These are phyloP conservation scores for Charaxes varanes DNA, from an alignment of 1,140 invertebrate species.

Conservation along the genomic window DNA sequence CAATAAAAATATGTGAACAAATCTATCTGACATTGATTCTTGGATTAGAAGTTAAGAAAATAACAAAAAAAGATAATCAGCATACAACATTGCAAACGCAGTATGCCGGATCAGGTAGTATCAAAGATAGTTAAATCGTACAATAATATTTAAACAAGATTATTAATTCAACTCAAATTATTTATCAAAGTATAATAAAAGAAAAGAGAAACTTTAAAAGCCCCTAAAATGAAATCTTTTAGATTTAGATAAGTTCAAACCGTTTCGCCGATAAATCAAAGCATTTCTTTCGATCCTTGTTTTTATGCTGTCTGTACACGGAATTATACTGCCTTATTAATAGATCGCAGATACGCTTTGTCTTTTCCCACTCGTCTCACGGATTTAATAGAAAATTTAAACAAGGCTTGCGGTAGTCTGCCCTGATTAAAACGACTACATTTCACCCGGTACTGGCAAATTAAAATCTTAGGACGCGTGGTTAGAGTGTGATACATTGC, in stretches of 20 bases:
- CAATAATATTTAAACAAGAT: too few species aligned
- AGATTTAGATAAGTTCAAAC: too few species aligned
- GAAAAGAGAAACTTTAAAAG: too few species aligned
- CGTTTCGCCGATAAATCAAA: constrained; percentile 13
- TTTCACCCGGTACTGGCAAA: constrained; percentile 44
- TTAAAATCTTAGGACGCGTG: constrained; percentile 57
- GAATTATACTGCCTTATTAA: constrained; percentile 67
- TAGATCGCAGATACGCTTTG: constrained; percentile 66
- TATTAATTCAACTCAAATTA: too few species aligned
- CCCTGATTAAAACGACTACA: constrained; percentile 59
- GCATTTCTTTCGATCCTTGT: constrained; percentile 17
- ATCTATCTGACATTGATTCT: too few species aligned
- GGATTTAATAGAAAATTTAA: constrained; percentile 68
- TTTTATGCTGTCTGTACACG: constrained; percentile 40
- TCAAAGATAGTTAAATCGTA: too few species aligned
- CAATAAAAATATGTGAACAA: too few species aligned
- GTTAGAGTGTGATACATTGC: constrained; percentile 31
- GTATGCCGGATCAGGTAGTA: too few species aligned
- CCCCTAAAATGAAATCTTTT: too few species aligned
- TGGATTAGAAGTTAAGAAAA: too few species aligned
- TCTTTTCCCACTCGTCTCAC: constrained; percentile 40
- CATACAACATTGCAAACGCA: too few species aligned
- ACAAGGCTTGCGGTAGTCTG: constrained; percentile 42
- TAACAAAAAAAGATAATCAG: too few species aligned
- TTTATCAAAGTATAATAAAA: background rate